Conservation (phyloP, 2,888 invertebrate genomes). For the Himalopsyche anomala region DNA sequence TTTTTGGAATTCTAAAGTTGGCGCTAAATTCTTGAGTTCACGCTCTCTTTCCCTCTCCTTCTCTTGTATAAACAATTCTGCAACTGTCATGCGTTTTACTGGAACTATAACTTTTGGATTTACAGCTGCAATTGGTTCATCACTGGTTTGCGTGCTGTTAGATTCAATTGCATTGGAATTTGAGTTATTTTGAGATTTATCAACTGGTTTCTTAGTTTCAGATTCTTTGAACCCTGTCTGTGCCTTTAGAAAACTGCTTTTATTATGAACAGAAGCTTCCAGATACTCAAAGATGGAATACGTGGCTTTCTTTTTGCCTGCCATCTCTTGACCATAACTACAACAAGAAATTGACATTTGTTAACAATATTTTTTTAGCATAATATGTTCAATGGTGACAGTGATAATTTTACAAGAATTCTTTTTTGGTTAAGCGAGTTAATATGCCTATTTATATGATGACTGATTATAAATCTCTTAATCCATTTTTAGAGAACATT, state of each 20-base stretch:
- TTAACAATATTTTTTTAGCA: too few species aligned
- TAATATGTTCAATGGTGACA: too few species aligned
- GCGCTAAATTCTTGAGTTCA: conserved; percentile 65
- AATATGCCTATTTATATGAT: too few species aligned
- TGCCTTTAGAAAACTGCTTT: conserved; percentile 76
- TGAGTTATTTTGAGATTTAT: background rate
- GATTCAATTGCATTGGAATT: background rate
- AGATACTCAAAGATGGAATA: conserved; percentile 88
- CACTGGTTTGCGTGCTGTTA: background rate
- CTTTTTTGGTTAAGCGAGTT: too few species aligned
- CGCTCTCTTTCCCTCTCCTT: conserved; percentile 69
- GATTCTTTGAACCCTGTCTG: conserved; percentile 67
- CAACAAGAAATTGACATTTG: conserved; percentile 64
- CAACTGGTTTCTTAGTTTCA: background rate
- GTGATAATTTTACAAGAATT: too few species aligned
- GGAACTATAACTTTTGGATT: background rate
- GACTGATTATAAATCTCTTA: too few species aligned
- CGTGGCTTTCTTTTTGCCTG: conserved; percentile 79
- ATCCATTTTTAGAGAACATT: too few species aligned
- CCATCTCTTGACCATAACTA: conserved; percentile 70
- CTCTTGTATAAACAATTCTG: conserved; percentile 74
- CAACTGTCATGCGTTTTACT: conserved; percentile 72
- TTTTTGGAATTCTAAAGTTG: conserved; percentile 57
- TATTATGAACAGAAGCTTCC: conserved; percentile 78
- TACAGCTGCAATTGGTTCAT: background rate